Evolutionary conservation across 2,888 invertebrate species (phyloP), one percentile per base, ranked within the genome.

Genomic region (Epistrophe grossulariae): DNA sequence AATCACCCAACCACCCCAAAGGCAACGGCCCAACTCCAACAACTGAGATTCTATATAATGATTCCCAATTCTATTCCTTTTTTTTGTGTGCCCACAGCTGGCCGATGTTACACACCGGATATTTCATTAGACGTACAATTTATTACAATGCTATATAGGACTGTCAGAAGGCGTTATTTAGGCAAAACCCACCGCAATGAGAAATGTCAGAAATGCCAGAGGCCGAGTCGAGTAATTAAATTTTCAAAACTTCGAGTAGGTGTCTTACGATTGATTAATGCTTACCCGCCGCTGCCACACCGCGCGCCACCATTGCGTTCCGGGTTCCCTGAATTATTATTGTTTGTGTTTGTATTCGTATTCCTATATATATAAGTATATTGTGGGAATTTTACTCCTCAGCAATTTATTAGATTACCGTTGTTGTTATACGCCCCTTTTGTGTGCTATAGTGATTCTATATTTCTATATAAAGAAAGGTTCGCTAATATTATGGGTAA

Each of bases 261-360:
- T 83, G 83, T 83, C 83, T 87, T 87, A 83, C 83, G 74, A 83
- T 87, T 87, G 87, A 87, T 87, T 87, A 87, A 87, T 87, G 83
- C 79, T 62, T 87, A 72, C 87, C 79, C 79, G 55, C 24, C 24
- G 24, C 24, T 3, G 24, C 24, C 3, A 3, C 24, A 3, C 24
- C 24, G 24, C 24, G 2, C 24, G 24, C 24, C 24, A 24, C 24
- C 24, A 24, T 72, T 82, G 82, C 64, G 82, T 72, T 78, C 43
- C 19, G 17, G 38, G 40, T 24, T 43, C 62, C 43, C 19, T 24
- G 4, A 1, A 7, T 17, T 13, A 7, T 17, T 13, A 55, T 55
- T 55, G 15, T 60, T 17, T 24, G 17, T 62, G 9, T 62, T 19
- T 3, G 24, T 24, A n/a, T n/a, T n/a, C 13, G 19, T 43, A 13